Evolutionary conservation across 1,140 invertebrate species (phyloP), one percentile per base, ranked within the genome.

Genomic region (Uloborus diversus): DNA sequence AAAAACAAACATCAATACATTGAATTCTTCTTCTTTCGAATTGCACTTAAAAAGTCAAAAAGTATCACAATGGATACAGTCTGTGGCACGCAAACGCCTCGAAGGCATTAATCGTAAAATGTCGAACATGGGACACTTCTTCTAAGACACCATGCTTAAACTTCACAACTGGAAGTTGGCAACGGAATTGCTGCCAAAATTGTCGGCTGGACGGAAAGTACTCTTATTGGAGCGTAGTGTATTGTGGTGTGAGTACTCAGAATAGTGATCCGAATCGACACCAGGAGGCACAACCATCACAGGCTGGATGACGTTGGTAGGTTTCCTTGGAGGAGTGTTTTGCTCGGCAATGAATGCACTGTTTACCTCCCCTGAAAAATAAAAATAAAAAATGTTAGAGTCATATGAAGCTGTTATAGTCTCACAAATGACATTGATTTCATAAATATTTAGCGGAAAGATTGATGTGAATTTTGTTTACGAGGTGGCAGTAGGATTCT

Each of bases 231-330:
- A 76, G 4, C 80, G 47, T 53, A 64, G n/a, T 25, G 80, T 81
- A n/a, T n/a, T n/a, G 9, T 71, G 65, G 28, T 81, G 80, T 17
- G 80, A 81, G 25, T 68, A 81, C n/a, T 81, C 80, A 1, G 80
- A 81, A 33, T 73, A 81, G 51, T 71, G 65, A 64, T 81, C 80
- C n/a, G 65, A 71, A 33, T 81, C 80, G 30, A 57, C 64, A 65
- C 49, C 65, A 69, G 62, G 61, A 20, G 81, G 71, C 64, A 71
- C 47, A 7, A 81, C 65, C 65, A 81, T 75, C 1, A 96, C 94
- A 4, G 94, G 94, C 87, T 95, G 94, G 20, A 96, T 87, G 75
- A 94, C 94, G 14, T 95, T 87, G 0, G 94, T 95, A 85, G 95
- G 95, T 65, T 94, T 87, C 0, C 94, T 95, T 3, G 92, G 91